Evolutionary conservation across 2,797 vertebrate species (phyloP).

Genomic region (Pogonophryne albipinna): DNA sequence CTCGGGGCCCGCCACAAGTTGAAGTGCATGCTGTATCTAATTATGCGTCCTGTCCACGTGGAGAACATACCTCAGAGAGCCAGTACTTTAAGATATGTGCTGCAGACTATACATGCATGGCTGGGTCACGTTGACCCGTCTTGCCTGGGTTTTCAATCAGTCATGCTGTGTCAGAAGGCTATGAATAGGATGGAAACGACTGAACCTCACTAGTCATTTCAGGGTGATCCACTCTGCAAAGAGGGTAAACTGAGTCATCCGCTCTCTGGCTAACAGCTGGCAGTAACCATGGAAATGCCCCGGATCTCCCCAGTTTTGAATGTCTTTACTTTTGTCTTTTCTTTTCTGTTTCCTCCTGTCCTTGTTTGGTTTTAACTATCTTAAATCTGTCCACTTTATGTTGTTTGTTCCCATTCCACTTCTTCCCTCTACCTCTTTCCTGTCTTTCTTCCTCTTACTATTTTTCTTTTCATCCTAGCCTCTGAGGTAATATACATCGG

Average conservation of each 20-base stretch:
- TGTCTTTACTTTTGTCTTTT: slow-evolving; percentile 47
- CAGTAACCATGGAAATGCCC: slow-evolving; percentile 58
- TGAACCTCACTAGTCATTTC: slow-evolving; percentile 46
- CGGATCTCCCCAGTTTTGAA: slow-evolving; percentile 51
- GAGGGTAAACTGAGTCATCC: slow-evolving; percentile 74
- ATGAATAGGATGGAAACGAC: slow-evolving; percentile 62
- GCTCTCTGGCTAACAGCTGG: slow-evolving; percentile 46
- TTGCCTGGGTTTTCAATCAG: slow-evolving; percentile 58
- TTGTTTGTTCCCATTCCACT: slow-evolving; percentile 61
- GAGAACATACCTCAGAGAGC: slow-evolving; percentile 20
- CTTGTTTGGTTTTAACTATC: slow-evolving; percentile 52
- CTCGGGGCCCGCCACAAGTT: slow-evolving; percentile 6
- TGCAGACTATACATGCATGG: slow-evolving; percentile 42
- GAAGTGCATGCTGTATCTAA: slow-evolving; percentile 23
- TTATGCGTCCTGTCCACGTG: slow-evolving; percentile 30
- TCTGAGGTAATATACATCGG: slow-evolving; percentile 99
- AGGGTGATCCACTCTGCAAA: slow-evolving; percentile 44
- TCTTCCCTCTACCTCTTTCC: slow-evolving; percentile 52
- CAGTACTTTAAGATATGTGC: slow-evolving; percentile 44
- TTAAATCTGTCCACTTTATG: slow-evolving; percentile 77
- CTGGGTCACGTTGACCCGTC: slow-evolving; percentile 59
- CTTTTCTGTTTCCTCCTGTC: slow-evolving; percentile 43
- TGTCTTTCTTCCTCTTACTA: slow-evolving; percentile 65
- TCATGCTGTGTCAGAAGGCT: slow-evolving; percentile 33
- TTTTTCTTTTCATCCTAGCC: slow-evolving; percentile 90